These are phyloP conservation scores for Pocillopora grandis DNA, from an alignment of 92 coral and sea anemone genomes.

Conservation along the genomic window DNA sequence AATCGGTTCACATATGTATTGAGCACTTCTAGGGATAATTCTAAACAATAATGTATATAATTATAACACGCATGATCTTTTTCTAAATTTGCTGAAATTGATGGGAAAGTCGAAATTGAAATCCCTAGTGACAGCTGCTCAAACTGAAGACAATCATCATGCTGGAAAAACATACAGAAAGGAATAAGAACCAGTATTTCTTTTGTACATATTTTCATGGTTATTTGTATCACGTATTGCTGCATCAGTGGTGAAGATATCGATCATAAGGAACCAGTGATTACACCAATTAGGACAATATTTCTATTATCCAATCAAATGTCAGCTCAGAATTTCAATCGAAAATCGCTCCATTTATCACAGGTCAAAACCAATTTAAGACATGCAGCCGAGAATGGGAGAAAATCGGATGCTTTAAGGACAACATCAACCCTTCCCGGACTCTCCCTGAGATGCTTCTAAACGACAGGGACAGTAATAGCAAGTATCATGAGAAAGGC, in stretches of 20 bases:
- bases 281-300: no score
- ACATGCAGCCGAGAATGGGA: conserved; percentile 59
- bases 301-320: no score
- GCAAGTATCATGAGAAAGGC: conserved; percentile 24
- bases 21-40: neutral
- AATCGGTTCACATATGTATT: neutral
- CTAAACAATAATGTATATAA: neutral
- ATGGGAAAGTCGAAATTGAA: neutral
- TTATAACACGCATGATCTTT: neutral
- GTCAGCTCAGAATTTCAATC: no score
- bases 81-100: neutral
- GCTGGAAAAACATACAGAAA: neutral
- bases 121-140: neutral
- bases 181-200: neutral
- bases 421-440: conserved; percentile 45
- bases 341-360: neutral
- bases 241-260: no score
- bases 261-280: no score
- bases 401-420: conserved; percentile 67
- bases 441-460: conserved; percentile 64
- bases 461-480: conserved; percentile 58
- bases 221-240: neutral
- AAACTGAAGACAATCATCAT: neutral
- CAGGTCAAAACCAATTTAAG: conserved; percentile 38
- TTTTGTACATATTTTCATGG: neutral